Conservation (phyloP, 2,888 invertebrate genomes). For the Petrolisthes cinctipes region DNA sequence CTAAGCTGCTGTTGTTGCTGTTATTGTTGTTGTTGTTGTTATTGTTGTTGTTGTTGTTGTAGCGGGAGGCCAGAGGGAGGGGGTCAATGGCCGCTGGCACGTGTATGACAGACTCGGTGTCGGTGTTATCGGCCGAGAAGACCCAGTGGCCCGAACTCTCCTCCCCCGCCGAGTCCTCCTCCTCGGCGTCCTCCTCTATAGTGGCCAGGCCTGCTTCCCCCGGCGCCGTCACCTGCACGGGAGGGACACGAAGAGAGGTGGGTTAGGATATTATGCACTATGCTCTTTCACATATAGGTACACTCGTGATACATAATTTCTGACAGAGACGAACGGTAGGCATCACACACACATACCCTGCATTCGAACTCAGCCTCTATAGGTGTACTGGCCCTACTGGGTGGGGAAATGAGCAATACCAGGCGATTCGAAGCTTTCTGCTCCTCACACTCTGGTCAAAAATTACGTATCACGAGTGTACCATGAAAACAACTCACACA, state of each 20-base stretch:
- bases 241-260: background rate
- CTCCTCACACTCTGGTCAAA: too few relatives aligned
- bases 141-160: conserved; percentile 60
- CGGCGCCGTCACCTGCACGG: conserved; percentile 38
- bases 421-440: too few relatives aligned
- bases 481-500: too few relatives aligned
- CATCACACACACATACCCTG: too few relatives aligned
- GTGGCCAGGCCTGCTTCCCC: conserved; percentile 42
- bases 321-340: too few relatives aligned
- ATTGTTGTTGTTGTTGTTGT: background rate
- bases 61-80: background rate
- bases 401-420: too few relatives aligned
- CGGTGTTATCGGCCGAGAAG: conserved; percentile 59
- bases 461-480: too few relatives aligned
- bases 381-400: too few relatives aligned
- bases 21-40: conserved; percentile 1
- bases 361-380: too few relatives aligned
- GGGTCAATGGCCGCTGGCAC: conserved; percentile 28
- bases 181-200: conserved; percentile 47
- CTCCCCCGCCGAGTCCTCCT: conserved; percentile 35
- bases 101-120: conserved; percentile 55
- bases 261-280: background rate
- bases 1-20: background rate
- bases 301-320: too few relatives aligned
- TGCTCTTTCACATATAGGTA: too few relatives aligned